Conservation (phyloP, 2,797 vertebrate genomes). For the Rhinogobio ventralis region DNA sequence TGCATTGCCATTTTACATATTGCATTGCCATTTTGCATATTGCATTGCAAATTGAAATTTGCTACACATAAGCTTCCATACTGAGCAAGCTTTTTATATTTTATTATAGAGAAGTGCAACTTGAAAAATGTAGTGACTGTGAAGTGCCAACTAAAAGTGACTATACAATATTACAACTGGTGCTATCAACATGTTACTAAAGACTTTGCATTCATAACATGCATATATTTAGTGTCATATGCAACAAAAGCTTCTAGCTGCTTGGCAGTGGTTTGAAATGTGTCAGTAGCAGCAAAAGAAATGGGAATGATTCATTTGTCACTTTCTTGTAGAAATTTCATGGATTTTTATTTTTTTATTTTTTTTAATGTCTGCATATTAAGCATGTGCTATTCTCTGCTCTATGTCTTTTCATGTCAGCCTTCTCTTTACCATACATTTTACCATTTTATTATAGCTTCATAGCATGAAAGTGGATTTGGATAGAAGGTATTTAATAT, state of each 20-base stretch:
- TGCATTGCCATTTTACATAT: too few species aligned
- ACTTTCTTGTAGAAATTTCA: conserved; percentile 37
- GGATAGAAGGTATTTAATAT: conserved; percentile 4
- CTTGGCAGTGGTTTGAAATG: conserved; percentile 45
- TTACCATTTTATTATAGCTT: neutral
- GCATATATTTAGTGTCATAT: conserved; percentile 18
- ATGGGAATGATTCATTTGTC: conserved; percentile 45
- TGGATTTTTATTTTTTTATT: neutral
- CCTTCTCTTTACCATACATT: neutral
- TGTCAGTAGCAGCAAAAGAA: conserved; percentile 33
- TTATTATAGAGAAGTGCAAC: conserved; percentile 5
- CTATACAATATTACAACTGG: neutral
- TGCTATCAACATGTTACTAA: neutral
- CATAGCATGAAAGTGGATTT: conserved; percentile 8
- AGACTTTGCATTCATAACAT: neutral
- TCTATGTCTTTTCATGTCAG: neutral
- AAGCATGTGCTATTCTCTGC: conserved; percentile 20
- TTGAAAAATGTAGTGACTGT: neutral
- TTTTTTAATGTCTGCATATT: conserved; percentile 23
- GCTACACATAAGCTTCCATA: too few species aligned
- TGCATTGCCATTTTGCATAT: too few species aligned
- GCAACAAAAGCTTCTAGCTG: conserved; percentile 9
- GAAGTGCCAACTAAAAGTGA: neutral
- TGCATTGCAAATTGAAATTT: too few species aligned
- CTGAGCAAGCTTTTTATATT: neutral